Conservation (phyloP, 2,797 vertebrate species). For the Schizopygopsis malacanthus region DNA sequence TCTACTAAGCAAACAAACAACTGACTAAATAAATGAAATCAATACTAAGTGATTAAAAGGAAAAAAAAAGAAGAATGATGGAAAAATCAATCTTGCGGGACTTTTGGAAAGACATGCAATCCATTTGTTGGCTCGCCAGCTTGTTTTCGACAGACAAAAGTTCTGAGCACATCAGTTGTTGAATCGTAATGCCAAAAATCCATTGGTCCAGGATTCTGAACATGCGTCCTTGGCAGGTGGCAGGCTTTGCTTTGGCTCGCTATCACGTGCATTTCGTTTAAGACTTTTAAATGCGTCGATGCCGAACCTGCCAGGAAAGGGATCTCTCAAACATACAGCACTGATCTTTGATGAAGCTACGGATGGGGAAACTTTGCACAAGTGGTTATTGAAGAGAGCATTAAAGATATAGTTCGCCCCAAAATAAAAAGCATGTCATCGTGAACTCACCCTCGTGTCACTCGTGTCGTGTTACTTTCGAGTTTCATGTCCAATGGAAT, state of each 20-base stretch:
- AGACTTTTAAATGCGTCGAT: slow-evolving; percentile 23
- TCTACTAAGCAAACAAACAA: slow-evolving; percentile 1
- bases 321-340: slow-evolving; percentile 8
- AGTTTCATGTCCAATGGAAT: background rate
- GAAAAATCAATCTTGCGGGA: slow-evolving; percentile 1
- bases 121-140: background rate
- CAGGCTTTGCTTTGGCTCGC: slow-evolving; percentile 35
- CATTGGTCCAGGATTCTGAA: slow-evolving; percentile 19
- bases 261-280: slow-evolving; percentile 25
- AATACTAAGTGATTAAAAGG: slow-evolving; percentile 20
- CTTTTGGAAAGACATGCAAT: slow-evolving; percentile 30
- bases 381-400: background rate
- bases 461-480: background rate
- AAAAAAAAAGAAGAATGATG: background rate
- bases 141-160: slow-evolving; percentile 25
- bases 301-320: slow-evolving; percentile 3
- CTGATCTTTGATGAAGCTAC: background rate
- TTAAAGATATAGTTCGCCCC: too few species aligned
- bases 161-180: slow-evolving; percentile 34
- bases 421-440: background rate
- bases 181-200: slow-evolving; percentile 29
- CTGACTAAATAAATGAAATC: slow-evolving; percentile 25
- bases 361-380: background rate
- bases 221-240: slow-evolving; percentile 34
- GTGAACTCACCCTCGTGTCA: background rate